Conservation (phyloP, 2,888 invertebrate genomes). For the Meteorus colon region DNA sequence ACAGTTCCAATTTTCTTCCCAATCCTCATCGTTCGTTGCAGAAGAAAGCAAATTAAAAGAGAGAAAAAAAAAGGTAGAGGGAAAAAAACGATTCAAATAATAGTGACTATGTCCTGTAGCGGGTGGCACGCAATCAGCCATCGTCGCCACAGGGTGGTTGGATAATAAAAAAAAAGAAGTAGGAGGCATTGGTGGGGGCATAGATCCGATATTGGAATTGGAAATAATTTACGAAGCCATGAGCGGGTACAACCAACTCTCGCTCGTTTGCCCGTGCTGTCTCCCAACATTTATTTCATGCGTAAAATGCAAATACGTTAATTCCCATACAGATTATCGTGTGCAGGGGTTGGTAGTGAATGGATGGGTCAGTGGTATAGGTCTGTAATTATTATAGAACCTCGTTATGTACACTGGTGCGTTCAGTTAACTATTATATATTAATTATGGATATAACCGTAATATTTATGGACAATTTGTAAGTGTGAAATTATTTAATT, state of each 20-base stretch:
- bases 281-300: constrained; percentile 32
- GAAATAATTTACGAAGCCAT: constrained; percentile 56
- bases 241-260: constrained; percentile 21
- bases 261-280: constrained; percentile 13
- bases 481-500: background rate
- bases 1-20: constrained; percentile 33
- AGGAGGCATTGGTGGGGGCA: background rate
- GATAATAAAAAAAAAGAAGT: constrained; percentile 32
- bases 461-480: constrained; percentile 28
- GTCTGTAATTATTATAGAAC: constrained; percentile 59
- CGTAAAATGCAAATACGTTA: constrained; percentile 60
- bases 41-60: constrained; percentile 38
- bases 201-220: constrained; percentile 50
- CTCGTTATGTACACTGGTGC: constrained; percentile 50
- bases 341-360: constrained; percentile 6
- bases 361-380: constrained; percentile 29
- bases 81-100: constrained; percentile 41
- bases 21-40: constrained; percentile 22
- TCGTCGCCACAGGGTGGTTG: constrained; percentile 15
- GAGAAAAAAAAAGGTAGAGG: constrained; percentile 30
- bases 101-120: constrained; percentile 26
- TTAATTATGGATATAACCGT: constrained; percentile 16
- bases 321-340: constrained; percentile 59
- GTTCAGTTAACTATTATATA: constrained; percentile 12
- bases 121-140: constrained; percentile 39